phyloP scores from a whole-genome alignment of 1,140 invertebrate genomes.

The Oedothorax gibbosus region DNA sequence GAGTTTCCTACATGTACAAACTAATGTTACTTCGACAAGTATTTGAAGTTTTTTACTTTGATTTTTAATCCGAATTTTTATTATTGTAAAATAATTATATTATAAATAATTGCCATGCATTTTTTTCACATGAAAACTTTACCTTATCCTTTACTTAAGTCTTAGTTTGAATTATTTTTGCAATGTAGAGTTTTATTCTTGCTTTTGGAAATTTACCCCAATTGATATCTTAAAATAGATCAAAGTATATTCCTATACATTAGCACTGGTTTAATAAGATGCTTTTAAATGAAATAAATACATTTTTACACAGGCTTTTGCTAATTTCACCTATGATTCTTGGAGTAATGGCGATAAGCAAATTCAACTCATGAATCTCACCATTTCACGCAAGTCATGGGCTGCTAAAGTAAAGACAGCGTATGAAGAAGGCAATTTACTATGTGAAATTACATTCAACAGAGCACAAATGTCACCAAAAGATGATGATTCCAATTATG shows the following conservation, averaged over 20 bases:
- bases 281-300: neutral
- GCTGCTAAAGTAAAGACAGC: neutral
- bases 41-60: no score
- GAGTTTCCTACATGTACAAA: neutral
- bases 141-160: no score
- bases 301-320: constrained; percentile 1
- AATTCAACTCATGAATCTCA: neutral
- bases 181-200: no score
- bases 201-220: no score
- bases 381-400: constrained; percentile 27
- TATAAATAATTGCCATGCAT: no score
- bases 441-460: neutral
- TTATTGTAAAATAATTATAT: no score
- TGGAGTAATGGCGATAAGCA: constrained; percentile 11
- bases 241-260: no score
- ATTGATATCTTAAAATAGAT: no score
- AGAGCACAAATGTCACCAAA: neutral
- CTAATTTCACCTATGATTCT: constrained; percentile 11
- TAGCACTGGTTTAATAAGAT: neutral
- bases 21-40: no score
- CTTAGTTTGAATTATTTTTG: no score
- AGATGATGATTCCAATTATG: neutral
- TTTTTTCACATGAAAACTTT: no score
- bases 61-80: no score
- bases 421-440: neutral